A percentile compares a stretch with the other conserved stretches of the same genome.
Evolutionary conservation across 2,797 vertebrate species (phyloP).

Genomic region (Melanitta fusca): DNA sequence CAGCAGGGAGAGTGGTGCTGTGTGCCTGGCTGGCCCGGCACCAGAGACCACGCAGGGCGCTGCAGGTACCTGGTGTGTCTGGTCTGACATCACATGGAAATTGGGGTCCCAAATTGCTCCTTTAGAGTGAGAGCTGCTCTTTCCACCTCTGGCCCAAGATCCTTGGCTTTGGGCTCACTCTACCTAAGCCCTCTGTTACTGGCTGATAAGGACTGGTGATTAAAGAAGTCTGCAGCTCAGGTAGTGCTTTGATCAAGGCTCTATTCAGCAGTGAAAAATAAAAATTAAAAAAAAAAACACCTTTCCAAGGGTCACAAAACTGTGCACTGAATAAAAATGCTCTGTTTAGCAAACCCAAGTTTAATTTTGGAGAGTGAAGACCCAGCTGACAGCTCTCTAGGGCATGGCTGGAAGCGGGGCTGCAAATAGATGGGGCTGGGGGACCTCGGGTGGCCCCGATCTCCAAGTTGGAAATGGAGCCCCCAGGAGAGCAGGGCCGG

Average conservation of each 20-base stretch:
- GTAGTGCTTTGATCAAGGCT: conserved; percentile 62
- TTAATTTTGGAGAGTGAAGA: not conserved
- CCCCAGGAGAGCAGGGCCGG: not conserved
- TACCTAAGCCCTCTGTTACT: conserved; percentile 13
- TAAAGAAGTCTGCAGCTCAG: conserved; percentile 10
- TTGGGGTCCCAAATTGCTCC: not conserved
- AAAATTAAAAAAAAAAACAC: not conserved
- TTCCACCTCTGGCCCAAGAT: conserved; percentile 18
- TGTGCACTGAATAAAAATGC: not conserved
- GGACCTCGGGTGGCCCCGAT: not conserved
- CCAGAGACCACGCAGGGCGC: not conserved
- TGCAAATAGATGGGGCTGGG: not conserved
- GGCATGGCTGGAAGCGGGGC: not conserved
- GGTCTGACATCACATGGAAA: not conserved
- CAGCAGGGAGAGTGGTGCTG: conserved; percentile 18
- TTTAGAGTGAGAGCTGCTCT: not conserved
- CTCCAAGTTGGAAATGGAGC: not conserved
- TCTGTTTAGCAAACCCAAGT: not conserved
- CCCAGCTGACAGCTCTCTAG: not conserved
- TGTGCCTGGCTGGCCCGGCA: not conserved
- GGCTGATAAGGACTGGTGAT: conserved; percentile 28
- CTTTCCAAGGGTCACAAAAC: not conserved
- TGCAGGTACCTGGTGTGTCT: too few relatives aligned
- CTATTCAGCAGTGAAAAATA: conserved; percentile 70
- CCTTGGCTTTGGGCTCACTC: conserved; percentile 1